These are phyloP conservation scores for Steinernema feltiae DNA, from an alignment of 1,140 invertebrate species.

Conservation along the genomic window DNA sequence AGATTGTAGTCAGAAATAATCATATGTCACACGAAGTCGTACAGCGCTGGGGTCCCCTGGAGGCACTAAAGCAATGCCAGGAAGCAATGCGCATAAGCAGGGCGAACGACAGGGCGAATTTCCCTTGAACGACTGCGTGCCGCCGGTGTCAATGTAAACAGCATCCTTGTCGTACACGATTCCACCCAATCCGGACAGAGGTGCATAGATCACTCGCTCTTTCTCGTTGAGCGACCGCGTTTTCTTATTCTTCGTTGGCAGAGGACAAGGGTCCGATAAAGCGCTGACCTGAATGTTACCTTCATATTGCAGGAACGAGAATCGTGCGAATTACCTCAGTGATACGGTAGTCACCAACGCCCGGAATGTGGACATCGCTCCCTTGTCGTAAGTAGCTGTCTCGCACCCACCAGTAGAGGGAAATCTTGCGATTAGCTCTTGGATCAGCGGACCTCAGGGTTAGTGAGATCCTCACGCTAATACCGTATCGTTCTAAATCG, in stretches of 20 bases:
- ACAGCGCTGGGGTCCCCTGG: too few species aligned
- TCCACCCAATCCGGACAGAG: constrained; percentile 95
- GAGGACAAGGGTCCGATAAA: constrained; percentile 88
- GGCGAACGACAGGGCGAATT: too few species aligned
- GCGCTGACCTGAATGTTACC: constrained; percentile 42
- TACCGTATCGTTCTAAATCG: too few species aligned
- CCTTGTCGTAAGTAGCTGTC: constrained; percentile 83
- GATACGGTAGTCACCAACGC: too few species aligned
- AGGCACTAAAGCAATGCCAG: too few species aligned
- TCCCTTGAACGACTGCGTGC: constrained; percentile 72
- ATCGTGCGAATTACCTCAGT: too few species aligned
- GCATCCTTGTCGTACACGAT: constrained; percentile 99
- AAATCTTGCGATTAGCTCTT: constrained; percentile 78
- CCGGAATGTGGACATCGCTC: constrained; percentile 77
- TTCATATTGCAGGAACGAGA: constrained; percentile 68
- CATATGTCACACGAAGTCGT: too few species aligned
- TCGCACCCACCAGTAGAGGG: constrained; percentile 88
- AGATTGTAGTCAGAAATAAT: too few species aligned
- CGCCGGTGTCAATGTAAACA: constrained; percentile 91
- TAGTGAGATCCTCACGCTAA: constrained; percentile 94
- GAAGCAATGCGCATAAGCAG: too few species aligned
- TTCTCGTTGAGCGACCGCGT: constrained; percentile 73
- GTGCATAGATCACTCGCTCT: constrained; percentile 89
- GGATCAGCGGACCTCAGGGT: constrained; percentile 74
- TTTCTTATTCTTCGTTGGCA: constrained; percentile 80